A percentile compares a stretch with the other conserved stretches of the same genome.
phyloP scores from a whole-genome alignment of 2,113 vertebrate genomes.

The Piprites chloris region DNA sequence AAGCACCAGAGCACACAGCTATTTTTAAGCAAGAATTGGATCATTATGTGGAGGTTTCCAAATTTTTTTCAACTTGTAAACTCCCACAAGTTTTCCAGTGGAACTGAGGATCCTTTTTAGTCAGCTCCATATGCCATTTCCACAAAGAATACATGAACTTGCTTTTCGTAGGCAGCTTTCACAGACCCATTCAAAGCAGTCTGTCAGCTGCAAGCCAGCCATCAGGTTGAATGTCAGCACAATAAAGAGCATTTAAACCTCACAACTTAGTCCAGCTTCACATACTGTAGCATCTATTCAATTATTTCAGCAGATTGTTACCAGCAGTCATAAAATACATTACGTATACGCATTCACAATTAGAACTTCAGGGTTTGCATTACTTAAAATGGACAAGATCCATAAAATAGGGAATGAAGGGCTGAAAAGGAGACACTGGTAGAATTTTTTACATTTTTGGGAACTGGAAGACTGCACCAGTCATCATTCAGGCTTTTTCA shows the following conservation, averaged over 20 bases:
- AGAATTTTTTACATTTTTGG: background rate
- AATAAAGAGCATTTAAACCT: slow-evolving; percentile 32
- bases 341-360: background rate
- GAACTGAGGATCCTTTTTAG: slow-evolving; percentile 53
- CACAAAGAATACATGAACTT: slow-evolving; percentile 33
- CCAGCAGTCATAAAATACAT: background rate
- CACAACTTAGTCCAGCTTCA: background rate
- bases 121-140: slow-evolving; percentile 52
- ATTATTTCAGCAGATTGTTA: background rate
- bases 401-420: background rate
- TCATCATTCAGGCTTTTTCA: background rate
- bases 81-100: slow-evolving; percentile 59
- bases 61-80: slow-evolving; percentile 44
- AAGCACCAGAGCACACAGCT: background rate
- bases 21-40: slow-evolving; percentile 50
- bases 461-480: background rate
- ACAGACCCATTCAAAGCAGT: slow-evolving; percentile 45
- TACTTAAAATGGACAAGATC: background rate
- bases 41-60: slow-evolving; percentile 49
- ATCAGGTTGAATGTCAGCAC: slow-evolving; percentile 32
- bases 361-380: background rate
- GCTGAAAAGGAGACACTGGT: background rate
- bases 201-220: slow-evolving; percentile 41
- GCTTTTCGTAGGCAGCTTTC: slow-evolving; percentile 48
- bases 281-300: background rate